Evolutionary conservation across 2,797 vertebrate genomes (phyloP).

Genomic region (Sebastes steindachneri): DNA sequence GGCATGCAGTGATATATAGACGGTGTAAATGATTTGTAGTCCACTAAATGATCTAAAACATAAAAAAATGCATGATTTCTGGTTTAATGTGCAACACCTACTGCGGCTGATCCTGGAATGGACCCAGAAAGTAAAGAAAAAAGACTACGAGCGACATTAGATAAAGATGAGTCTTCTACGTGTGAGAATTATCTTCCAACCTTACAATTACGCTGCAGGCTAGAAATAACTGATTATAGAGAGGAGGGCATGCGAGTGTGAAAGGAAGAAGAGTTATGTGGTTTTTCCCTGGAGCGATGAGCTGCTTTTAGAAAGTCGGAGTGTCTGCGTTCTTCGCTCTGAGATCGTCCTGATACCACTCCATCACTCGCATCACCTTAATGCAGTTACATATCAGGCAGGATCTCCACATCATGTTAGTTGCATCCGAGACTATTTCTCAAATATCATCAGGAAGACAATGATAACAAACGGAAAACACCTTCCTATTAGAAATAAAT

Average conservation of each 20-base stretch:
- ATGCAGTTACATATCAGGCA: slow-evolving; percentile 22
- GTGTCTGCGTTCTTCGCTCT: background rate
- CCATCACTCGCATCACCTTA: slow-evolving; percentile 1
- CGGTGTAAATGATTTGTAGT: background rate
- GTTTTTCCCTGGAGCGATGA: slow-evolving; percentile 22
- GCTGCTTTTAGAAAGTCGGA: slow-evolving; percentile 8
- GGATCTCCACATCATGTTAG: slow-evolving; percentile 20
- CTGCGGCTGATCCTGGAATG: background rate
- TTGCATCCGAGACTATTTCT: background rate
- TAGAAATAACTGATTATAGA: slow-evolving; percentile 26
- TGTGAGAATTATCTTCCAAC: slow-evolving; percentile 24
- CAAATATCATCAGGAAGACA: slow-evolving; percentile 16
- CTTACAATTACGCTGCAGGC: slow-evolving; percentile 20
- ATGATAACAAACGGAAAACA: background rate
- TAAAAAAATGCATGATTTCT: background rate
- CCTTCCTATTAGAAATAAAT: slow-evolving; percentile 6
- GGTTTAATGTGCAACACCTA: background rate
- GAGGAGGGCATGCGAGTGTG: background rate
- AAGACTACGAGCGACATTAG: background rate
- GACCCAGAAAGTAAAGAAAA: background rate
- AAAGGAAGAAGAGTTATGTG: slow-evolving; percentile 10
- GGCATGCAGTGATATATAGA: background rate
- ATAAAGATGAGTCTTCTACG: slow-evolving; percentile 4
- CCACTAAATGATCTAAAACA: background rate
- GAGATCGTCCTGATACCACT: slow-evolving; percentile 3